Base-by-base conservation (phyloP, 1,140 invertebrate genomes). In the Microplitis mediator region DNA sequence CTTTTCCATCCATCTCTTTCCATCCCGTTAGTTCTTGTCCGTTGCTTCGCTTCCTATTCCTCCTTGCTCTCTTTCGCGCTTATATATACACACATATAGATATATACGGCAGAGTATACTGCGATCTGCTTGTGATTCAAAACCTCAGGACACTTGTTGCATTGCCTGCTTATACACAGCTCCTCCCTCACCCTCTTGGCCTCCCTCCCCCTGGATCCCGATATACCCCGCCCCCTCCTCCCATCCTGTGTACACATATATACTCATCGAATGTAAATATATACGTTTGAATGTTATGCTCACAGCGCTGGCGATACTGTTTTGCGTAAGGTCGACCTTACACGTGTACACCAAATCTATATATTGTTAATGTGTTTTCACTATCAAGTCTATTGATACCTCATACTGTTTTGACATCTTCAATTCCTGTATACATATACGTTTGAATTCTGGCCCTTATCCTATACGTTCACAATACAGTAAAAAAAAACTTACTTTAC, bases 81-180 rank as follows among this genome's bases (percentile, higher is more conserved):
- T 76, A 78, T 45, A 45, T 45, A 45, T 11, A 6, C 5, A 45
- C 8, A 45, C 8, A 45, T 11, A 45, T 45, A 45, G 6, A 45
- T 45, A 11, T 45, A 45, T 45, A 45, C 6, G 8, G 11, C 6
- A 45, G 39, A 74, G 63, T 76, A 60, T 65, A 72, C 75, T 80
- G 78, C 83, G 82, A 87, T 86, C 85, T 87, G 84, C 86, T 87
- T 87, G 86, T 85, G 85, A 87, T 87, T 87, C 85, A 87, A 87
- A 87, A 85, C 84, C 85, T 87, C 84, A 84, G 85, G 84, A 87
- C 85, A 87, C 86, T 87, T 87, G 85, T 87, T 87, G 85, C 85
- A 82, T 84, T 86, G 82, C 77, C 78, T 85, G 82, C 85, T 85
- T 85, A 86, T 69, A 73, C 82, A 81, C 80, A 67, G 56, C 71